Evolutionary conservation across 2,797 vertebrate genomes (phyloP).

Genomic region (Coluber constrictor): DNA sequence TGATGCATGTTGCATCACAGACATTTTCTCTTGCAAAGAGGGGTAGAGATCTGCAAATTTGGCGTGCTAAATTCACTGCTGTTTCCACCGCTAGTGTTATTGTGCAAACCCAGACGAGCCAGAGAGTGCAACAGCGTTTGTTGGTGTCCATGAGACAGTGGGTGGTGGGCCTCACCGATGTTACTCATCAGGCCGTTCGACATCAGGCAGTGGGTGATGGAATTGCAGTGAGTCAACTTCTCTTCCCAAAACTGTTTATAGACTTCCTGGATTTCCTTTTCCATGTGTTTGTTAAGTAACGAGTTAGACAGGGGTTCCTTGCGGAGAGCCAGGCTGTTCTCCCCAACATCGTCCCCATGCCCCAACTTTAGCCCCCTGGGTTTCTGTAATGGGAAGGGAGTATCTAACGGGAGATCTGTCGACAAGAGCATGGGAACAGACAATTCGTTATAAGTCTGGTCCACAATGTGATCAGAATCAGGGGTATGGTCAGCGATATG

Average conservation of each 20-base stretch:
- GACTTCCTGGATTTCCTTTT: conserved; percentile 83
- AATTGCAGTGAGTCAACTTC: conserved; percentile 73
- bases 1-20: background rate
- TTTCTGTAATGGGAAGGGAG: conserved; percentile 17
- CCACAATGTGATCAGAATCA: conserved; percentile 64
- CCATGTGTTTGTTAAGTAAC: conserved; percentile 81
- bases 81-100: conserved; percentile 42
- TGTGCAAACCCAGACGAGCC: conserved; percentile 52
- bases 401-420: conserved; percentile 55
- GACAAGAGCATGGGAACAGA: conserved; percentile 67
- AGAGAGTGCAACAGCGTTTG: conserved; percentile 62
- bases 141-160: conserved; percentile 64
- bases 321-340: conserved; percentile 64
- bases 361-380: background rate
- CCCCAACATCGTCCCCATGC: conserved; percentile 54
- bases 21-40: background rate
- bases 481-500: conserved; percentile 55
- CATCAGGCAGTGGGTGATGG: conserved; percentile 67
- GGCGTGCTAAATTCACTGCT: conserved; percentile 77
- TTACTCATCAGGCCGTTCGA: conserved; percentile 65
- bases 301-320: conserved; percentile 84
- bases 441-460: conserved; percentile 42
- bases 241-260: conserved; percentile 88
- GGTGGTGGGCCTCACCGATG: conserved; percentile 60
- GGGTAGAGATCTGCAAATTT: conserved; percentile 73